Base-by-base conservation (phyloP, 2,797 vertebrate genomes). In the Epinephelus coioides region DNA sequence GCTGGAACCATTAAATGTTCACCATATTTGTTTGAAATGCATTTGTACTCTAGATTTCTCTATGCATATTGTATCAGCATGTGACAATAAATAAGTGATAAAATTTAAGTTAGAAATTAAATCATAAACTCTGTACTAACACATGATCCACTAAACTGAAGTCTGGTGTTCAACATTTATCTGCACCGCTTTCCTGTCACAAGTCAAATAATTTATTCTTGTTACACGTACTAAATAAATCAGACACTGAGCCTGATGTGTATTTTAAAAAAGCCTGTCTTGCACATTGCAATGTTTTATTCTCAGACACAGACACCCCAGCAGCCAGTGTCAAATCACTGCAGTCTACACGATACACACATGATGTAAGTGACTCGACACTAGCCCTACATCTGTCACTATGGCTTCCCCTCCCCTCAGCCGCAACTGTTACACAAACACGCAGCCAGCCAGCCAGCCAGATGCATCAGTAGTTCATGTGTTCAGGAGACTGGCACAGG, bases 401-500 rank as follows among this genome's bases (percentile, higher is more conserved):
- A 3, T 71, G 25, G 60, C 74, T 64, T 71, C 73, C 67, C 79
- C 89, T 62, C 72, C 76, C 63, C 49, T 44, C 79, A 6, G n/a
- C 46, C 14, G 11, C 69, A 71, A 82, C 88, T 71, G 79, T 75
- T 85, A 59, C 81, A 84, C 83, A 88, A 86, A 77, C 72, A 12
- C 43, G 0, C 73, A 67, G 54, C 47, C 83, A 69, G 80, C 30
- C 70, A 46, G 86, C 63, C 70, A 46, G 86, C 63, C 83, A 74
- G 85, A 91, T 80, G 86, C 86, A 91, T 92, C 86, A 82, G 88
- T 84, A 73, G 84, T 89, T 91, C 76, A 79, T 93, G 92, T 92
- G 92, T 93, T 93, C 90, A 74, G 13, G 94, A 83, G 94, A 85
- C 94, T 93, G 95, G 94, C 94, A 96, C 95, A 95, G 93, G 76